Percentiles rank a stretch among this genome's conserved stretches.
Conservation (phyloP, 2,113 vertebrate species). For the Agelaius tricolor region DNA sequence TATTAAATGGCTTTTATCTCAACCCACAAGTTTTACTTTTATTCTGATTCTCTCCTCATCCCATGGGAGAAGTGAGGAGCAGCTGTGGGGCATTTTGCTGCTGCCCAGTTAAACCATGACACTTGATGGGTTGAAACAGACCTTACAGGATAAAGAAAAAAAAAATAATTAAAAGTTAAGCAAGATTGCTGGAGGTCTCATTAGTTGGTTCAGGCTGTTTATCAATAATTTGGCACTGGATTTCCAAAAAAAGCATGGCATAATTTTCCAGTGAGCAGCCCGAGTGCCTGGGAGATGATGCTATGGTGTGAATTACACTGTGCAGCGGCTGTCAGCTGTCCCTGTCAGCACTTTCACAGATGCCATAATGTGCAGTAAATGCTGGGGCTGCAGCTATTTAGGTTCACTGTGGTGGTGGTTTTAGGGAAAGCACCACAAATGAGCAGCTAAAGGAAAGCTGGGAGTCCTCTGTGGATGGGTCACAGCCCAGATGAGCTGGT, state of each 20-base stretch:
- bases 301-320: slow-evolving; percentile 82
- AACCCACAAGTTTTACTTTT: not conserved
- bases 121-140: not conserved
- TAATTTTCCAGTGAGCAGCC: slow-evolving; percentile 82
- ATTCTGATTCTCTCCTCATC: not conserved
- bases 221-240: slow-evolving; percentile 76
- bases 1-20: not conserved
- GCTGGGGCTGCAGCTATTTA: slow-evolving; percentile 66
- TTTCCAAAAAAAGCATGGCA: slow-evolving; percentile 79
- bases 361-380: slow-evolving; percentile 59
- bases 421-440: slow-evolving; percentile 55
- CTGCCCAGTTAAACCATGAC: fast-evolving
- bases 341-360: slow-evolving; percentile 78
- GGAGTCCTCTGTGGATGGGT: not conserved
- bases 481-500: not conserved
- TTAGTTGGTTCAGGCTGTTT: not conserved
- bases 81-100: not conserved
- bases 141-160: not conserved
- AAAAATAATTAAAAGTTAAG: not conserved
- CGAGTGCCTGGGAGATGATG: slow-evolving; percentile 80
- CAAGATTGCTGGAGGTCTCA: slow-evolving; percentile 31
- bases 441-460: slow-evolving; percentile 22
- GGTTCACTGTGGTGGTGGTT: slow-evolving; percentile 61
- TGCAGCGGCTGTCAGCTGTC: slow-evolving; percentile 80
- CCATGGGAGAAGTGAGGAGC: not conserved